These are phyloP conservation scores for Sepiola atlantica DNA, from an alignment of 2,888 invertebrate species.

Conservation along the genomic window DNA sequence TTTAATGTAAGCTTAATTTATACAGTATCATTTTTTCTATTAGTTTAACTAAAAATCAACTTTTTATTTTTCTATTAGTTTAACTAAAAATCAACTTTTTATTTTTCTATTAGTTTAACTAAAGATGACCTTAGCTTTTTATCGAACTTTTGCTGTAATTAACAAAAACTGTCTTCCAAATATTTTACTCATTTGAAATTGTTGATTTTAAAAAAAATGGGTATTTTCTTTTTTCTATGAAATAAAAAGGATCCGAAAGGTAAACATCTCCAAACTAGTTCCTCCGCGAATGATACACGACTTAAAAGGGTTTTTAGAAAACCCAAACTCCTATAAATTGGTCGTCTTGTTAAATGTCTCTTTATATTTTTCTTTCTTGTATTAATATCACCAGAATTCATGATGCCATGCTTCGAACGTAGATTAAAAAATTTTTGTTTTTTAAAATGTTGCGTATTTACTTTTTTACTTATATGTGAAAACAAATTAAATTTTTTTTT, in stretches of 20 bases:
- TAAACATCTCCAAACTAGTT: not conserved
- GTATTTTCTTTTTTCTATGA: not conserved
- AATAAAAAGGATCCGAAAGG: not conserved
- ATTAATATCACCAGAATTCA: conserved; percentile 12
- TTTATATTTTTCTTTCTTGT: not conserved
- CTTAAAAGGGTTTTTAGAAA: not conserved
- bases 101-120: not conserved
- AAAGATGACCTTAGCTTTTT: not conserved
- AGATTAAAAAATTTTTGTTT: not conserved
- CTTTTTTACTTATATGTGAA: not conserved
- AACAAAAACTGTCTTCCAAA: conserved; percentile 32
- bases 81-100: too few species aligned
- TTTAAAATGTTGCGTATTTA: not conserved
- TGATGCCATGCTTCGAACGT: not conserved
- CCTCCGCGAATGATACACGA: not conserved
- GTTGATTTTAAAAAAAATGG: not conserved
- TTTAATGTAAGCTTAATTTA: too few species aligned
- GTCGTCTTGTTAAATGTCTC: not conserved
- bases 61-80: not conserved
- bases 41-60: too few species aligned
- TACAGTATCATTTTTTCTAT: too few species aligned
- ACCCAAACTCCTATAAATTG: not conserved
- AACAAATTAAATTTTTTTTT: not conserved
- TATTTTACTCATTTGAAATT: not conserved
- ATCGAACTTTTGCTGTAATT: not conserved